Evolutionary conservation across 2,797 vertebrate species (phyloP).

Genomic region (Acridotheres tristis): DNA sequence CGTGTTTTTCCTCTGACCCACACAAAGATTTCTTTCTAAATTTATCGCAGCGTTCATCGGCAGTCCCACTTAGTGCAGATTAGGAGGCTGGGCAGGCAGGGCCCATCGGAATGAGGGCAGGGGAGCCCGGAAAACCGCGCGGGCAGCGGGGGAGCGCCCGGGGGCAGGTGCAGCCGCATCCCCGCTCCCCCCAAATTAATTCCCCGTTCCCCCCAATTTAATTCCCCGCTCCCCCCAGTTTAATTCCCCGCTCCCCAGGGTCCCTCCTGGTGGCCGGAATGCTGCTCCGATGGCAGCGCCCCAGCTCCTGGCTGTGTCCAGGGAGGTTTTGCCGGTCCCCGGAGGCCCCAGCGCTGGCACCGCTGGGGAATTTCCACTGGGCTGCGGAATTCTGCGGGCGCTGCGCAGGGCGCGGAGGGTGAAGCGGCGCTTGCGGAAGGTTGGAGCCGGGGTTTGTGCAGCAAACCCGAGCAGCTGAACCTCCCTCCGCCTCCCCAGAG

Average conservation of each 20-base stretch:
- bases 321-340: background rate
- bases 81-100: background rate
- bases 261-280: fast-evolving
- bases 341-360: background rate
- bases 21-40: constrained; percentile 67
- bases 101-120: background rate
- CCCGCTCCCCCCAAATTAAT: background rate
- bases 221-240: too few relatives aligned
- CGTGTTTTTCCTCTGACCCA: constrained; percentile 50
- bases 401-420: background rate
- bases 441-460: background rate
- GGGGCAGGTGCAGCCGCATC: background rate
- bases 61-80: constrained; percentile 15
- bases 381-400: background rate
- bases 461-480: background rate
- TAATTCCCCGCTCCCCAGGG: background rate
- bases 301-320: background rate
- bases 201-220: background rate
- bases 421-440: fast-evolving
- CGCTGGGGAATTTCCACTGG: constrained; percentile 32
- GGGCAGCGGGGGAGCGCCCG: background rate
- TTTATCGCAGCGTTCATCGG: constrained; percentile 26
- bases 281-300: background rate
- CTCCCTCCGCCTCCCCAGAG: background rate
- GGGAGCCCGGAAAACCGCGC: background rate